Evolutionary conservation across 2,797 vertebrate genomes (phyloP).

Genomic region (Sebastes taczanowskii): DNA sequence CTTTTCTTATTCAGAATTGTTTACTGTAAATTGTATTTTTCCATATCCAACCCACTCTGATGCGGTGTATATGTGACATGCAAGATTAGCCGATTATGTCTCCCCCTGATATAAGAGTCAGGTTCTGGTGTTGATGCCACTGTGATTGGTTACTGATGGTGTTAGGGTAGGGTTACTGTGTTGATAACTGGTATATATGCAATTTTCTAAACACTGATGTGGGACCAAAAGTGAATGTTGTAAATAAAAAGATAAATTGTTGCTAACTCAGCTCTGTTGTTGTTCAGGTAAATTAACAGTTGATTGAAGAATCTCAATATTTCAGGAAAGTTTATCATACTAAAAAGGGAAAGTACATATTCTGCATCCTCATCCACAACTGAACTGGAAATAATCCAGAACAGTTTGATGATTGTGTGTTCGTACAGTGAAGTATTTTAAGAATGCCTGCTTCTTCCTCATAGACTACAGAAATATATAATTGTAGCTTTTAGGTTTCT

Average conservation of each 20-base stretch:
- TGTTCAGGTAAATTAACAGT: background rate
- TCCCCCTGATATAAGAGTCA: background rate
- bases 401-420: background rate
- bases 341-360: background rate
- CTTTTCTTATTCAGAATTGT: background rate
- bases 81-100: background rate
- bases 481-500: slow-evolving; percentile 30
- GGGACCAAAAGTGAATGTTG: slow-evolving; percentile 55
- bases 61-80: background rate
- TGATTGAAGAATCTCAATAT: background rate
- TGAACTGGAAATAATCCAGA: background rate
- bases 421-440: slow-evolving; percentile 10
- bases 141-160: slow-evolving; percentile 43
- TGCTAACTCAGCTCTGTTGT: background rate
- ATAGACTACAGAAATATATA: slow-evolving; percentile 6
- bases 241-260: slow-evolving; percentile 59
- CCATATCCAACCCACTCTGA: background rate
- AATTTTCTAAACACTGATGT: slow-evolving; percentile 32
- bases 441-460: slow-evolving; percentile 3
- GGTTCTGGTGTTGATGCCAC: slow-evolving; percentile 7
- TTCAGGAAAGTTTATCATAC: background rate
- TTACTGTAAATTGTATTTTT: background rate
- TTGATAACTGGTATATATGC: slow-evolving; percentile 4
- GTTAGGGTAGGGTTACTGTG: slow-evolving; percentile 21
- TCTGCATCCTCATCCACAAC: background rate